Evolutionary conservation across 2,888 invertebrate genomes (phyloP), one percentile per base, ranked within the genome.

Genomic region (Deroplatys truncata): DNA sequence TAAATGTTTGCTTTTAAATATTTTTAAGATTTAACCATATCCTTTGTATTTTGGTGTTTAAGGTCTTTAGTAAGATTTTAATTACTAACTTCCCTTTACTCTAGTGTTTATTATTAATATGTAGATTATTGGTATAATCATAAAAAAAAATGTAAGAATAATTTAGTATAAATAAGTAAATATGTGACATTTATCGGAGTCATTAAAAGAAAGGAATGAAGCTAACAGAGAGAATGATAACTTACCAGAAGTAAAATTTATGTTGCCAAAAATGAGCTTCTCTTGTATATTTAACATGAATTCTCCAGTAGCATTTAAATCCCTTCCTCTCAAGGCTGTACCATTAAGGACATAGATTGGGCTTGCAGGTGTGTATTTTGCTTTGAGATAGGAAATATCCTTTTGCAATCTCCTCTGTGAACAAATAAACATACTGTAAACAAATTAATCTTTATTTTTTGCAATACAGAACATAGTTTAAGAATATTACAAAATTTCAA

Each of bases 201-300:
- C 43, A 13, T 43, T 13, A 13, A 43, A 13, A 43, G 1, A 43
- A 13, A 2, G 2, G 4, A 72, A 5, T 2, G 16, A 56, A 72
- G 20, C 7, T 20, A 56, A 56, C 56, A 56, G 2, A 28, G 31
- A 31, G 20, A n/a, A n/a, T n/a, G n/a, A 31, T 72, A 72, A 91
- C 94, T 94, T 91, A 95, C 94, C 92, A 94, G 95, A 94, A 91
- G 96, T 97, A 93, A 97, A 92, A 94, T 97, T 94, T 92, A 97
- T 93, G 94, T 97, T 94, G 94, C 95, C 94, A 93, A 95, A 94
- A 90, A 96, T 94, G 91, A 96, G 93, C 91, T 95, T 95, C 86
- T 95, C 94, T 3, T 93, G 92, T 31, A 95, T 92, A 92, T 96
- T 94, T n/a, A 96, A 92, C 91, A 94, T 95, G 91, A 96, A 94